phyloP scores from a whole-genome alignment of 1,140 invertebrate species.

The Formica exsecta region DNA sequence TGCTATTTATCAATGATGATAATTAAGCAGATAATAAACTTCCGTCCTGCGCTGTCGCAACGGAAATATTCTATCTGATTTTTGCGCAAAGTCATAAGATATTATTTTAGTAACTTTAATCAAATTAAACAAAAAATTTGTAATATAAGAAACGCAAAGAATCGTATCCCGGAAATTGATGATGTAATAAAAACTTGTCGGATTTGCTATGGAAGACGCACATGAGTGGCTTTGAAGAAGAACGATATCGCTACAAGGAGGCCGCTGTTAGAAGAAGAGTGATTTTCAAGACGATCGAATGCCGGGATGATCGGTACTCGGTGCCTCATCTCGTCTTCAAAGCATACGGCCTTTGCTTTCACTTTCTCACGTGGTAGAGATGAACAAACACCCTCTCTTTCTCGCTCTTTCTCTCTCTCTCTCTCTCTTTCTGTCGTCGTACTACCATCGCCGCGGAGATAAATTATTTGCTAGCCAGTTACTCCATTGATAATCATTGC shows the following conservation, averaged over 20 bases:
- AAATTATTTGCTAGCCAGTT: constrained; percentile 41
- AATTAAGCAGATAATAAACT: no score
- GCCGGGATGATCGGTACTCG: constrained; percentile 58
- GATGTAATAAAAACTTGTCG: neutral
- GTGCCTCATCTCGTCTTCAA: constrained; percentile 62
- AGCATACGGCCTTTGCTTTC: constrained; percentile 74
- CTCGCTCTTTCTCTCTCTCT: constrained; percentile 6
- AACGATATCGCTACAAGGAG: constrained; percentile 8
- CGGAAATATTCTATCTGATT: no score
- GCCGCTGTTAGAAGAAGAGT: constrained; percentile 26
- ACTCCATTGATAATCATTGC: constrained; percentile 40
- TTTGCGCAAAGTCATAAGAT: neutral
- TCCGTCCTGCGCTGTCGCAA: no score
- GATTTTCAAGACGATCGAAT: constrained; percentile 69
- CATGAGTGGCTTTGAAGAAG: neutral
- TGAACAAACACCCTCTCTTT: constrained; percentile 49
- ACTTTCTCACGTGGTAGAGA: constrained; percentile 78
- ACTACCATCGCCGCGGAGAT: constrained; percentile 7
- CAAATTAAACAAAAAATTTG: neutral
- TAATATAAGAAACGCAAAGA: neutral
- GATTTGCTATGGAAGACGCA: neutral
- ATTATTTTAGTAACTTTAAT: neutral
- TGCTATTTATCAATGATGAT: neutral
- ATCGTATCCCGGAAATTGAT: neutral
- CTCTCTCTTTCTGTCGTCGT: constrained; percentile 7